A percentile compares a stretch with the other conserved stretches of the same genome.
These are phyloP conservation scores for Eutrigla gurnardus DNA, from an alignment of 2,797 vertebrate species.

Conservation along the genomic window DNA sequence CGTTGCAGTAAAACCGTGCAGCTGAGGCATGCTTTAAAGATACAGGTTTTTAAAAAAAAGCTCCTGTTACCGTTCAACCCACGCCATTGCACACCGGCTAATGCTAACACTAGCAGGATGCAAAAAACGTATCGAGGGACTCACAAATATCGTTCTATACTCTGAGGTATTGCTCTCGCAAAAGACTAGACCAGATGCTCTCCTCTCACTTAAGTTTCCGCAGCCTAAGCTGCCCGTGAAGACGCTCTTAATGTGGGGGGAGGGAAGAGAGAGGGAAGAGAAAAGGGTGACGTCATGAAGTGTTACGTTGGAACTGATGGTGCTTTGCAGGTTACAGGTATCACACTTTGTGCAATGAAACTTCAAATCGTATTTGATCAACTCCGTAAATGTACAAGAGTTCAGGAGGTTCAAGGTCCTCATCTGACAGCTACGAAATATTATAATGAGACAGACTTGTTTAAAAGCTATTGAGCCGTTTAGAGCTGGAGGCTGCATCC, in stretches of 20 bases:
- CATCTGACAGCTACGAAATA: constrained; percentile 9
- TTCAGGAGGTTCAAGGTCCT: not conserved
- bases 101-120: constrained; percentile 71
- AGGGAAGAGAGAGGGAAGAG: constrained; percentile 78
- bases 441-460: constrained; percentile 7
- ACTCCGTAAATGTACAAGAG: not conserved
- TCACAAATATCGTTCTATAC: constrained; percentile 95
- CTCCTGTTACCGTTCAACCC: constrained; percentile 53
- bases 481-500: not conserved
- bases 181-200: constrained; percentile 97
- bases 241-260: constrained; percentile 88
- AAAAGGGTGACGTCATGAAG: constrained; percentile 40
- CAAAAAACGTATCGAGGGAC: constrained; percentile 82
- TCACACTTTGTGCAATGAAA: not conserved
- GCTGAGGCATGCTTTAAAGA: constrained; percentile 67
- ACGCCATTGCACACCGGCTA: constrained; percentile 69
- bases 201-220: constrained; percentile 95
- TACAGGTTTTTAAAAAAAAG: constrained; percentile 30
- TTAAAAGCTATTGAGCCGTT: not conserved
- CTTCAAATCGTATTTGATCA: constrained; percentile 1
- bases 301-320: not conserved
- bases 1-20: constrained; percentile 76
- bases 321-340: not conserved
- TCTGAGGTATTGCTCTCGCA: constrained; percentile 92
- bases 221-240: constrained; percentile 97